phyloP scores from a whole-genome alignment of 2,113 vertebrate genomes.

The Thryonomys swinderianus region DNA sequence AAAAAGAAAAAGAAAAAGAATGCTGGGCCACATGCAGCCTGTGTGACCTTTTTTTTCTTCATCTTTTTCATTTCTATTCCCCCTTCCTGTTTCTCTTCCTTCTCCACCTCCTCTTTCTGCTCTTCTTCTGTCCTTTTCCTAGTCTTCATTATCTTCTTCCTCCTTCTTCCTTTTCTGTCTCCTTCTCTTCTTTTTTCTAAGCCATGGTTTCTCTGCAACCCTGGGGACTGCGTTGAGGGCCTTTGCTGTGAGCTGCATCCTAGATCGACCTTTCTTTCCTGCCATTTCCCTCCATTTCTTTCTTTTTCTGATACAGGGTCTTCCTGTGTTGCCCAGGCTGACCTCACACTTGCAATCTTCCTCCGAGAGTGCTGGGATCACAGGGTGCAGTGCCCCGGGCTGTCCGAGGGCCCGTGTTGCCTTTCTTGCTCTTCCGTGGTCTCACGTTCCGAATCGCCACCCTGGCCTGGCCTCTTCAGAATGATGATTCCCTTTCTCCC shows the following conservation, averaged over 20 bases:
- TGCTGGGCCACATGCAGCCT: rapidly evolving
- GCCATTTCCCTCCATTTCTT: not conserved
- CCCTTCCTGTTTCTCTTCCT: not conserved
- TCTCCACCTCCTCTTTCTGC: not conserved
- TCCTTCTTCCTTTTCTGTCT: not conserved
- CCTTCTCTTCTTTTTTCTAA: not conserved
- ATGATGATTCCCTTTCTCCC: not conserved
- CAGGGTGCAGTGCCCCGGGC: not conserved
- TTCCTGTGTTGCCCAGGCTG: not conserved
- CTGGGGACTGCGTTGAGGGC: not conserved
- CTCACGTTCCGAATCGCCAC: not conserved
- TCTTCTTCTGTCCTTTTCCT: not conserved
- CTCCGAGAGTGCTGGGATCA: not conserved
- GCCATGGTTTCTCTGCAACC: not conserved
- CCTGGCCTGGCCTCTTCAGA: not conserved
- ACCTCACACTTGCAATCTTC: not conserved
- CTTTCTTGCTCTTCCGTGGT: not conserved
- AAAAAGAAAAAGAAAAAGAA: no score
- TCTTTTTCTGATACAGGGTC: not conserved
- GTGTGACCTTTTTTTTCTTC: not conserved
- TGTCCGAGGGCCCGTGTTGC: not conserved
- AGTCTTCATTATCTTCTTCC: not conserved
- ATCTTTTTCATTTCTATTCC: not conserved
- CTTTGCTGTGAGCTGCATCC: not conserved
- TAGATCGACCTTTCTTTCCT: not conserved